These are phyloP conservation scores for Drosophila prolongata DNA, from an alignment of 2,888 invertebrate species.

Conservation along the genomic window DNA sequence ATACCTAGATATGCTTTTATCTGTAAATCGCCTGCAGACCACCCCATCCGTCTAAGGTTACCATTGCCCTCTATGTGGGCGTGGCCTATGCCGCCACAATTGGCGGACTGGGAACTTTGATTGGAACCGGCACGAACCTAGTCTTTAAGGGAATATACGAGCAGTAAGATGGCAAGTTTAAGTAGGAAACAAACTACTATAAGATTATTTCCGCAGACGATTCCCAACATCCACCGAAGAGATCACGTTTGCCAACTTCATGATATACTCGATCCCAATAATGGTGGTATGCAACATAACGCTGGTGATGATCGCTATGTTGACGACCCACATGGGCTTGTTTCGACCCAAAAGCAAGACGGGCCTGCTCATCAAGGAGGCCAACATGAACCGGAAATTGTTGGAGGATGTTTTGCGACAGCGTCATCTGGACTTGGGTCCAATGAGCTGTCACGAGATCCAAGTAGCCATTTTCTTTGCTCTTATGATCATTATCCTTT, in stretches of 20 bases:
- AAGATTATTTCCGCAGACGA: constrained; percentile 50
- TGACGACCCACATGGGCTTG: constrained; percentile 75
- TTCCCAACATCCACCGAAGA: constrained; percentile 66
- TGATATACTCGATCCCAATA: constrained; percentile 67
- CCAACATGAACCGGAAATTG: constrained; percentile 86
- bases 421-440: constrained; percentile 88
- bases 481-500: constrained; percentile 91
- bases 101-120: constrained; percentile 90
- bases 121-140: constrained; percentile 92
- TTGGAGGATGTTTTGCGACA: constrained; percentile 85
- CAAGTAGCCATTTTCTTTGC: constrained; percentile 89
- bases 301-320: constrained; percentile 47
- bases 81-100: constrained; percentile 91
- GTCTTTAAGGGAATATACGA: constrained; percentile 91
- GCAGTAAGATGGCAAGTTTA: constrained; percentile 80
- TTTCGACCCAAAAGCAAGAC: constrained; percentile 62
- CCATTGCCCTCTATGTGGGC: constrained; percentile 90
- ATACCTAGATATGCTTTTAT: not conserved
- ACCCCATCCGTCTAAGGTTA: constrained; percentile 87
- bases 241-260: constrained; percentile 70
- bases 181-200: not conserved
- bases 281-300: constrained; percentile 42
- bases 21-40: constrained; percentile 24
- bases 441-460: constrained; percentile 90
- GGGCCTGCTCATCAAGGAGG: constrained; percentile 68